Evolutionary conservation across 2,888 invertebrate species (phyloP), one percentile per base, ranked within the genome.

Genomic region (Plusia festucae): DNA sequence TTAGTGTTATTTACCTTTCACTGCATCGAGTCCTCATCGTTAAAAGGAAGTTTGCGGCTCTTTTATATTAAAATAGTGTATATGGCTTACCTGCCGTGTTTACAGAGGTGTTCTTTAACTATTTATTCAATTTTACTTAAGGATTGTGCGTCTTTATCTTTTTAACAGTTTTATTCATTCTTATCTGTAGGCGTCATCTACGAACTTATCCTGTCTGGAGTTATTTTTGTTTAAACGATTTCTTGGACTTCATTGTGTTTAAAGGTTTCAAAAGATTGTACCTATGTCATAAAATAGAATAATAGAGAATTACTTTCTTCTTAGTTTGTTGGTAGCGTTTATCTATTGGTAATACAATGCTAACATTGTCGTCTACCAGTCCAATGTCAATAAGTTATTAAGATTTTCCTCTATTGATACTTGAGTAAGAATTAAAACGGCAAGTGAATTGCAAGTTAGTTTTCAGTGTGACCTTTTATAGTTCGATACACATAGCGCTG

Each of bases 1-100:
- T 80, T 84, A 84, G 82, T 85, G 83, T 82, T 92, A 85, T 92
- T 92, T 91, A 88, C 87, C 85, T 90, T 88, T 85, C 87, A 84
- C 87, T 79, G 82, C 75, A 79, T 76, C 75, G 64, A 69, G 69
- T 84, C 79, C 76, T 79, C 78, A 71, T 76, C 74, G 67, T 77
- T 70, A 76, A n/a, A n/a, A 70, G 65, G 69, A 67, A 63, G 60
- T 77, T 76, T 69, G 65, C 72, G 70, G 71, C 76, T 79, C 82
- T 84, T 86, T 83, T 84, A 80, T 81, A 75, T 77, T 74, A 84
- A 82, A 86, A 85, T 80, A 79, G 73, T 86, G 85, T 84, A 87
- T 82, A 77, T 70, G 71, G 73, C 82, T 78, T 85, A 85, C 85
- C 84, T 85, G 86, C 81, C 81, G 79, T 91, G 85, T 91, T 82